Conservation (phyloP, 2,113 vertebrate species). For the Psittacus erithacus region DNA sequence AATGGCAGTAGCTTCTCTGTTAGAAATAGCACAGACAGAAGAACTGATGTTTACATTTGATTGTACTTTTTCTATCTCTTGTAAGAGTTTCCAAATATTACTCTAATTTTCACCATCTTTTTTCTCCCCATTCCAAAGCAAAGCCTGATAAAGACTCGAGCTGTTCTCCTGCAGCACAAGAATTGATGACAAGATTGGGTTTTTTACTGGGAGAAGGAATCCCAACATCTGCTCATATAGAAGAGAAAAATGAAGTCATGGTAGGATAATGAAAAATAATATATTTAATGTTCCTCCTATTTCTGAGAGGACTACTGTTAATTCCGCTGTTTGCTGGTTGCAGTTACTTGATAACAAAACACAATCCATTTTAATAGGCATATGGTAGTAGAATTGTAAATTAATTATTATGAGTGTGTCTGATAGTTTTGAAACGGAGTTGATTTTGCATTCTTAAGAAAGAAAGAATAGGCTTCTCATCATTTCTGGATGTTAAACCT, state of each 20-base stretch:
- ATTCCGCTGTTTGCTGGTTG: background rate
- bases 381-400: background rate
- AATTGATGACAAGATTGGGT: conserved; percentile 97
- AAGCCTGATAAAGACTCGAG: conserved; percentile 85
- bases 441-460: background rate
- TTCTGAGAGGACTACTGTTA: background rate
- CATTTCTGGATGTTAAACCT: background rate
- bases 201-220: conserved; percentile 99
- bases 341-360: background rate
- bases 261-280: conserved; percentile 77
- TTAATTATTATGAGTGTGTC: background rate
- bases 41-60: background rate
- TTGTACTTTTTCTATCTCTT: background rate
- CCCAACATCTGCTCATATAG: conserved; percentile 89
- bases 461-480: background rate
- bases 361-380: background rate
- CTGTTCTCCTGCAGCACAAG: conserved; percentile 96
- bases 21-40: background rate
- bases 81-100: background rate
- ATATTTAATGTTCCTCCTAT: background rate
- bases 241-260: conserved; percentile 94
- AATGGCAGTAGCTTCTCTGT: background rate
- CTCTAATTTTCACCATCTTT: conserved; percentile 19
- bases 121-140: conserved; percentile 76
- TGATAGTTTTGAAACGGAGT: background rate